Base-by-base conservation (phyloP, 2,888 invertebrate genomes). In the Fabriciana adippe region DNA sequence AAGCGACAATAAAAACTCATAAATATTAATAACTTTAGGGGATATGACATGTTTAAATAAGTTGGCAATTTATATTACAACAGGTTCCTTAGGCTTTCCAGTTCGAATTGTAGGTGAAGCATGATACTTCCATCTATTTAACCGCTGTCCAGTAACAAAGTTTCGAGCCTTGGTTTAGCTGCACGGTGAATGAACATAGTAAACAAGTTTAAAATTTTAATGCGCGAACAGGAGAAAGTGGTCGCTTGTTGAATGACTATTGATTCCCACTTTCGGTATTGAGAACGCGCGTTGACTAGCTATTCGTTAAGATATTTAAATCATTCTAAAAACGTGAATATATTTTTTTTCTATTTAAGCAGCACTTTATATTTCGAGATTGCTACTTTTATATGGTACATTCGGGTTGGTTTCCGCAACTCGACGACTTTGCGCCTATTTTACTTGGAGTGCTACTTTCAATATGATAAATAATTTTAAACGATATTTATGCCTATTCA, bases 201-300 rank as follows among this genome's bases (percentile, higher is more conserved):
- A 85, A 90, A 90, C 92, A 87, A 90, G 91, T 90, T 91, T 90
- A 83, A 89, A 89, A 92, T 92, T 88, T 90, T 84, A 91, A 90
- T 89, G 87, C 73, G 81, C 72, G 75, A 74, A 72, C 80, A 73
- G 83, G 91, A 85, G 92, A 92, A 92, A 92, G 92, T 88, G 77
- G 78, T 73, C 76, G 72, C 75, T 78, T 77, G 74, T 82, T 83
- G 79, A 78, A 77, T 76, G 81, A 80, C 79, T 79, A 78, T 80
- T 73, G 81, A 80, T 81, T 80, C 82, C 75, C 73, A 81, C 88
- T 88, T 88, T 89, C 84, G 71, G 79, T 79, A 77, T 75, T 75
- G 74, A 75, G 75, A 78, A 81, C 84, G 85, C 85, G 84, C 78
- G 76, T 72, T 72, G 85, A 81, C 81, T 85, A 70, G 67, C 67